Percentiles rank a stretch among this genome's conserved stretches.
Evolutionary conservation across 2,888 invertebrate genomes (phyloP).

Genomic region (Celastrina argiolus): DNA sequence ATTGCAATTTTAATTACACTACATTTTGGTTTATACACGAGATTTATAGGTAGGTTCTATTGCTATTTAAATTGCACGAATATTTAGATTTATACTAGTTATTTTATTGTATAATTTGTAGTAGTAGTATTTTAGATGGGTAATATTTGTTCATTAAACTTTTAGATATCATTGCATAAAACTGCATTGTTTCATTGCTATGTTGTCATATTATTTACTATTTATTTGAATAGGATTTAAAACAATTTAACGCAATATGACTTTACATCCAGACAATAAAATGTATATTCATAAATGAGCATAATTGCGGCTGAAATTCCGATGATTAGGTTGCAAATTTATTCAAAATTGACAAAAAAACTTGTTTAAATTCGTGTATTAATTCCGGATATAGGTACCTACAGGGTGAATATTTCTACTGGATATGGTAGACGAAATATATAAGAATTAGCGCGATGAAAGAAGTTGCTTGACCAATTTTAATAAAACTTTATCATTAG

Average conservation of each 20-base stretch:
- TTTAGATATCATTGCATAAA: neutral
- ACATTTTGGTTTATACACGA: too few relatives aligned
- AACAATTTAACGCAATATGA: neutral
- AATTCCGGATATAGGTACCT: neutral
- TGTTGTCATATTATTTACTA: neutral
- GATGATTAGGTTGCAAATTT: neutral
- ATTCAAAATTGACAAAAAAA: neutral
- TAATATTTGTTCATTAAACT: too few relatives aligned
- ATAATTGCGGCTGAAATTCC: neutral
- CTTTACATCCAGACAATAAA: neutral
- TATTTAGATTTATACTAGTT: too few relatives aligned
- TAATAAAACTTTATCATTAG: too few relatives aligned
- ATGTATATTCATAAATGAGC: neutral
- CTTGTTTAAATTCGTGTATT: neutral
- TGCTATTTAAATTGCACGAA: too few relatives aligned
- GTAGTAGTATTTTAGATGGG: too few relatives aligned
- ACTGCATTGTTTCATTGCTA: neutral
- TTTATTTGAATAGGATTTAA: neutral
- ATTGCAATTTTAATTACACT: too few relatives aligned
- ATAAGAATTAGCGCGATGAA: too few relatives aligned
- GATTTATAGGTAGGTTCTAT: too few relatives aligned
- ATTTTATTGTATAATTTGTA: too few relatives aligned
- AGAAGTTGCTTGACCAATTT: too few relatives aligned
- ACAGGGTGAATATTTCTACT: neutral
- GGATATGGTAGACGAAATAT: too few relatives aligned